Evolutionary conservation across 2,888 invertebrate species (phyloP), one percentile per base, ranked within the genome.

Genomic region (Alloplasta piceator): DNA sequence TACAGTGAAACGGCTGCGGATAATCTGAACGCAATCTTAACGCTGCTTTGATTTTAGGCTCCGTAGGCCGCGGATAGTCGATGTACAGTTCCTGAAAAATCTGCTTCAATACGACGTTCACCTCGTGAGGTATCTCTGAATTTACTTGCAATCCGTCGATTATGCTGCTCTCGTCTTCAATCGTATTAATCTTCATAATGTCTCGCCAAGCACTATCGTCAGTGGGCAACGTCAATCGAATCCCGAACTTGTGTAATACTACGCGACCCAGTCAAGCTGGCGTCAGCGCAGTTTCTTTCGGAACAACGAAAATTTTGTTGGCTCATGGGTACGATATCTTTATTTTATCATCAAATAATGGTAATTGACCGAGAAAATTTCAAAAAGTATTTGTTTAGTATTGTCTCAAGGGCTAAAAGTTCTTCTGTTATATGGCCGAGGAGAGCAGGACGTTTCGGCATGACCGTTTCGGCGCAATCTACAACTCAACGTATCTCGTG

Each of bases 261-360:
- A 70, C 74, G 26, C 74, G 68, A 4, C 79, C 75, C 52, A 80
- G 39, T 36, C 75, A 63, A 60, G 79, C 78, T 36, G 78, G 60
- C 9, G 74, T 63, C 50, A 61, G 12, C 75, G 79, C 58, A 4
- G 81, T 82, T 5, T 77, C 55, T 61, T 79, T 81, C 12, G 79
- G 75, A 7, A 79, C 81, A n/a, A 84, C 79, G 12, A 80, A 66
- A 48, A 82, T 9, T 5, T 52, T n/a, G 6, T n/a, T n/a, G n/a
- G n/a, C n/a, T n/a, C n/a, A n/a, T n/a, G n/a, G n/a, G n/a, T n/a
- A n/a, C n/a, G n/a, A n/a, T n/a, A n/a, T n/a, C n/a, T n/a, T n/a
- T n/a, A n/a, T n/a, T n/a, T n/a, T n/a, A n/a, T n/a, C n/a, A n/a
- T n/a, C n/a, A n/a, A n/a, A n/a, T n/a, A n/a, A n/a, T n/a, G n/a